These are phyloP conservation scores for Chrosomus eos DNA, from an alignment of 2,797 vertebrate species.

Conservation along the genomic window DNA sequence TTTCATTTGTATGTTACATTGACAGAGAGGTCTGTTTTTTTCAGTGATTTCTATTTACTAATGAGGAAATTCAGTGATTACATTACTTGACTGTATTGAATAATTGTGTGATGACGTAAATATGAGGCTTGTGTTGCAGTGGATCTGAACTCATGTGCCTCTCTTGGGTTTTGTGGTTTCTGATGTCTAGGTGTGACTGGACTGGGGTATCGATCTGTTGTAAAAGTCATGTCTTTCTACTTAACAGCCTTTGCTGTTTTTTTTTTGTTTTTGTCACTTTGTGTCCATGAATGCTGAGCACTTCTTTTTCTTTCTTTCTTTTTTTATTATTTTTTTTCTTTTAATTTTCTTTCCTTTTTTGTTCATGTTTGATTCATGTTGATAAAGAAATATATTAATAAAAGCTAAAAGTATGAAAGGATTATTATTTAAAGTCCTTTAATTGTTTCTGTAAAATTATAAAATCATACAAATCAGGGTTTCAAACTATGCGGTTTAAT, in stretches of 20 bases:
- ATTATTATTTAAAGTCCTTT: background rate
- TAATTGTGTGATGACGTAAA: slow-evolving; percentile 51
- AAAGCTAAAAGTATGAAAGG: background rate
- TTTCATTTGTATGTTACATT: slow-evolving; percentile 47
- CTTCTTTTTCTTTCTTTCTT: no score
- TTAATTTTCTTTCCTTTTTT: no score
- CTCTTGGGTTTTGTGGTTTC: slow-evolving; percentile 24
- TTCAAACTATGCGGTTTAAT: background rate
- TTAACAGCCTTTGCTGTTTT: background rate
- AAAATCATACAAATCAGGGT: background rate
- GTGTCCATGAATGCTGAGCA: background rate
- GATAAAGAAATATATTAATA: background rate
- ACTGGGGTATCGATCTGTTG: slow-evolving; percentile 1
- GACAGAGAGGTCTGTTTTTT: slow-evolving; percentile 51
- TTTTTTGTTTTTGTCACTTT: background rate
- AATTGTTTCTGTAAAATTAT: background rate
- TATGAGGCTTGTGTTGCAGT: background rate
- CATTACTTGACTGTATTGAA: slow-evolving; percentile 51
- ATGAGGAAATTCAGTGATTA: slow-evolving; percentile 62
- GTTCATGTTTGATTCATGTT: background rate
- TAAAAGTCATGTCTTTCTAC: slow-evolving; percentile 14
- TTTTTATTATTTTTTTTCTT: background rate
- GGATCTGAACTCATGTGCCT: background rate
- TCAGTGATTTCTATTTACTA: slow-evolving; percentile 52
- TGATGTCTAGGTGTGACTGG: slow-evolving; percentile 17